Conservation (phyloP, 2,113 vertebrate species). For the Machaerirhynchus nigripectus region DNA sequence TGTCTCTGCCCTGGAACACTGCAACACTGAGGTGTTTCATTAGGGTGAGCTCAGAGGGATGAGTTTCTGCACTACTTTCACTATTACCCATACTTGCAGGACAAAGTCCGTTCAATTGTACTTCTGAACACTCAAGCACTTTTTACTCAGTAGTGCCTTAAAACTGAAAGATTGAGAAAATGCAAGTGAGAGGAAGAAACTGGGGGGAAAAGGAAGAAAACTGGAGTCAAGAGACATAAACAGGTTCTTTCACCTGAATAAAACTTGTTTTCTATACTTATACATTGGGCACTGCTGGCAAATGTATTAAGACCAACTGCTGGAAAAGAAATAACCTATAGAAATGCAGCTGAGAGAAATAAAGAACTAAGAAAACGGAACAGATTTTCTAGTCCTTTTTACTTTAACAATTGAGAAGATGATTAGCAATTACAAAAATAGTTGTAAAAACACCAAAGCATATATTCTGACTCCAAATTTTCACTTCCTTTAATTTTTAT, state of each 20-base stretch:
- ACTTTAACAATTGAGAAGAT: neutral
- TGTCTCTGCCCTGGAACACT: neutral
- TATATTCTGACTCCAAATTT: neutral
- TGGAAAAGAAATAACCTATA: neutral
- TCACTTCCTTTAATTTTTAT: neutral
- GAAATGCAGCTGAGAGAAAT: neutral
- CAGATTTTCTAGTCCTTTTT: neutral
- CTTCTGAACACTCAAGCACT: neutral
- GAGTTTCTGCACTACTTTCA: neutral
- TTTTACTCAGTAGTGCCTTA: neutral
- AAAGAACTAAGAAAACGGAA: neutral
- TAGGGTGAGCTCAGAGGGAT: neutral
- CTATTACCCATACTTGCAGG: neutral
- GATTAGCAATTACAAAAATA: neutral
- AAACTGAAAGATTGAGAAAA: neutral
- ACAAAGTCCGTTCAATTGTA: neutral
- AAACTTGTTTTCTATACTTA: too few relatives aligned
- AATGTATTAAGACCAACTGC: neutral
- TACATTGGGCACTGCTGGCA: neutral
- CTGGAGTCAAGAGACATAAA: neutral
- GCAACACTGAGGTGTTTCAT: neutral
- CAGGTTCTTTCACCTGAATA: neutral
- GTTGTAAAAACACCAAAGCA: neutral
- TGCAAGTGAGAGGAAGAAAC: neutral
- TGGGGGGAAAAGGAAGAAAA: neutral